phyloP scores from a whole-genome alignment of 2,888 invertebrate genomes.

The Ectemnius cavifrons region DNA sequence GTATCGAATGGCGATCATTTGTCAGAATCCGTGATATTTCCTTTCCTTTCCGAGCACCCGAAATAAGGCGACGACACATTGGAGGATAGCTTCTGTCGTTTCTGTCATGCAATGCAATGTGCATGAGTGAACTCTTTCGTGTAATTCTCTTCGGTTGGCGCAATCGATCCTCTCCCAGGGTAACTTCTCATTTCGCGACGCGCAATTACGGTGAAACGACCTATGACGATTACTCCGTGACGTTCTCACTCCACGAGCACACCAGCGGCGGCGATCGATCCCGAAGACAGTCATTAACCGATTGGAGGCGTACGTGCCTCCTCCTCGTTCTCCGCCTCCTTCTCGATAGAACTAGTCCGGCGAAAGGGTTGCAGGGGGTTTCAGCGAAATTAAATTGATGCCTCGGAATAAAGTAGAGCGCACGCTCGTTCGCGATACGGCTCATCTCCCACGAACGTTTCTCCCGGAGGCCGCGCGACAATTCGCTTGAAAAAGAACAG shows the following conservation, averaged over 20 bases:
- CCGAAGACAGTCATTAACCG: conserved; percentile 61
- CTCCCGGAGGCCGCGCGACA: conserved; percentile 24
- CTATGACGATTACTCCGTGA: conserved; percentile 54
- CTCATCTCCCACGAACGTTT: conserved; percentile 25
- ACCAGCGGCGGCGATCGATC: conserved; percentile 42
- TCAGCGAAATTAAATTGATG: conserved; percentile 61
- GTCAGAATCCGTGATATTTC: too few species aligned
- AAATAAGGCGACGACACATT: too few species aligned
- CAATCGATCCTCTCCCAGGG: conserved; percentile 48
- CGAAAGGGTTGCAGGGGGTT: conserved; percentile 62
- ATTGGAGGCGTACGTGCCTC: conserved; percentile 60
- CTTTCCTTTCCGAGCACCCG: too few species aligned
- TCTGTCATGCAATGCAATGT: too few species aligned
- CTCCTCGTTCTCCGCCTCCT: conserved; percentile 17
- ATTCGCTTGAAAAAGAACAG: too few species aligned
- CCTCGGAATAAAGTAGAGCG: conserved; percentile 46
- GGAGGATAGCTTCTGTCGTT: too few species aligned
- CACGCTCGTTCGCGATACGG: conserved; percentile 41
- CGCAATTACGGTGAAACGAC: conserved; percentile 59
- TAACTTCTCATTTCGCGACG: conserved; percentile 60
- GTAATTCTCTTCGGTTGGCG: conserved; percentile 58
- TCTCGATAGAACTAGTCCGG: conserved; percentile 27
- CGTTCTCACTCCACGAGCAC: conserved; percentile 56
- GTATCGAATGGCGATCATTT: too few species aligned
- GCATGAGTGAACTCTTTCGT: conserved; percentile 28